Evolutionary conservation across 2,797 vertebrate genomes (phyloP).

Genomic region (Sus cebifrons): DNA sequence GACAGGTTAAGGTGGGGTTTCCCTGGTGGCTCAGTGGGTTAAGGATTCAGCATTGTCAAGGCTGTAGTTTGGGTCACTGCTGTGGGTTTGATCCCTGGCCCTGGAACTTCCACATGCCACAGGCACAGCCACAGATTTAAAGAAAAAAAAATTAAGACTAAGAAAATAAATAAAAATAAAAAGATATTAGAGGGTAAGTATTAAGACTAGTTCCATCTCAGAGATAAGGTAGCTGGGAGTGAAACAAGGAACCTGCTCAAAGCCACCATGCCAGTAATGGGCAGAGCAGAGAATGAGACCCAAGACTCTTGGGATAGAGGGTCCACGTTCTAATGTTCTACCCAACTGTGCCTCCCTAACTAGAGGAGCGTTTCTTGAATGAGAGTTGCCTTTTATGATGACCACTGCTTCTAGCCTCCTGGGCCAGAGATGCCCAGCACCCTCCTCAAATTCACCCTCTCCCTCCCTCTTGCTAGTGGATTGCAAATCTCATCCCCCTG

Average conservation of each 20-base stretch:
- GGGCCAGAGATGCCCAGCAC: background rate
- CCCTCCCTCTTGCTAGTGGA: background rate
- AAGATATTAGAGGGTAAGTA: background rate
- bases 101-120: no score
- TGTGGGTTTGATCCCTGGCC: no score
- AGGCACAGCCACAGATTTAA: no score
- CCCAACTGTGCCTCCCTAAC: background rate
- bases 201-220: background rate
- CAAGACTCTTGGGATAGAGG: accelerated
- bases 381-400: background rate
- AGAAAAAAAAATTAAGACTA: no score
- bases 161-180: no score
- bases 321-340: background rate
- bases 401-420: background rate
- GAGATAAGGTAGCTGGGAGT: background rate
- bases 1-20: accelerated
- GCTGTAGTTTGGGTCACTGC: no score
- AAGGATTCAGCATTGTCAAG: no score
- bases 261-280: background rate
- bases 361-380: background rate
- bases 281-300: background rate
- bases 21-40: no score
- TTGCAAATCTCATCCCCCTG: no score
- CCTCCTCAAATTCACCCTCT: background rate
- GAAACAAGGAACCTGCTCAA: background rate